phyloP scores from a whole-genome alignment of 2,113 vertebrate genomes.

The Myotis brandtii region DNA sequence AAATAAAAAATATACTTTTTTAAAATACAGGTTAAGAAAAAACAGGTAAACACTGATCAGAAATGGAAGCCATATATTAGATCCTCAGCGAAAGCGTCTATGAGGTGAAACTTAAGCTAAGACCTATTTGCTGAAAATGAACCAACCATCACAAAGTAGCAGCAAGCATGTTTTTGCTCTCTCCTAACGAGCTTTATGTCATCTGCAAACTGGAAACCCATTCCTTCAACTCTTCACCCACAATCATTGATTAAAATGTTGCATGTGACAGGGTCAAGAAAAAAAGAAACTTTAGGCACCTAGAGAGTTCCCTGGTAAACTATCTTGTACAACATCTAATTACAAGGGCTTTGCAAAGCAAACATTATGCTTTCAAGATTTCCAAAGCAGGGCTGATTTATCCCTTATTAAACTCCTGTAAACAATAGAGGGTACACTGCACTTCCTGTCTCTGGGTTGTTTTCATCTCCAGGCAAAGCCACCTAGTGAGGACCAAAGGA shows the following conservation, averaged over 20 bases:
- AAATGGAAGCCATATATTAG: background rate
- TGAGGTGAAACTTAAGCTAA: background rate
- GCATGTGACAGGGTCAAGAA: background rate
- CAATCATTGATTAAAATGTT: conserved; percentile 5
- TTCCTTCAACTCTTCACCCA: background rate
- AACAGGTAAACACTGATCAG: background rate
- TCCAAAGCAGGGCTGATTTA: background rate
- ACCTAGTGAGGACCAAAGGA: background rate
- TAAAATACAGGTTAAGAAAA: background rate
- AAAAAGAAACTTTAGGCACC: background rate
- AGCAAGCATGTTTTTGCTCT: background rate
- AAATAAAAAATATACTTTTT: too few relatives aligned
- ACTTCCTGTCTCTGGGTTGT: background rate
- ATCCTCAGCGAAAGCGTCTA: background rate
- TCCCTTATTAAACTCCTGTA: background rate
- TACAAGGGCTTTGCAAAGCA: background rate
- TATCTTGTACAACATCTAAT: background rate
- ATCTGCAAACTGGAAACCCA: background rate
- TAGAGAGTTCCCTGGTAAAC: background rate
- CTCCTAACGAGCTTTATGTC: background rate
- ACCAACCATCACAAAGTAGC: background rate
- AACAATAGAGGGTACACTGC: background rate
- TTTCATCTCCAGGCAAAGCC: background rate
- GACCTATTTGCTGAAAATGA: conserved; percentile 12
- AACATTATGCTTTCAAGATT: background rate